Evolutionary conservation across 2,113 vertebrate genomes (phyloP).

Genomic region (Procavia capensis): DNA sequence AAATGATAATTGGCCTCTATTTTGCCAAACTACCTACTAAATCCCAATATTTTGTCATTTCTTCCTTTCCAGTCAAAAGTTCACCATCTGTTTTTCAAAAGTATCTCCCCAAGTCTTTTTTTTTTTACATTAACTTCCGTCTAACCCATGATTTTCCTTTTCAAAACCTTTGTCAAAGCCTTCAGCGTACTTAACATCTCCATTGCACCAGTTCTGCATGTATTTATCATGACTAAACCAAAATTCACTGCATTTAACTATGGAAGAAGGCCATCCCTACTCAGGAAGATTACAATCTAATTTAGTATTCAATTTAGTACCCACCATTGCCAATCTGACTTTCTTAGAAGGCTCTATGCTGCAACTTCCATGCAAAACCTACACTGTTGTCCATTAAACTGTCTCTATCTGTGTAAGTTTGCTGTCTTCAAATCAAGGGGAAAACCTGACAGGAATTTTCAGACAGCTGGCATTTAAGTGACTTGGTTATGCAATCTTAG

Average conservation of each 20-base stretch:
- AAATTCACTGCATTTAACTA: not conserved
- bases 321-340: not conserved
- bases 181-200: not conserved
- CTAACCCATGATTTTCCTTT: conserved; percentile 48
- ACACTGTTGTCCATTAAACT: not conserved
- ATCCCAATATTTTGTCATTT: not conserved
- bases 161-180: conserved; percentile 22
- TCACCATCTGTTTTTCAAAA: conserved; percentile 49
- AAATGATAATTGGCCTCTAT: not conserved
- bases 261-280: not conserved
- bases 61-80: not conserved
- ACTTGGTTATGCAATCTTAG: not conserved
- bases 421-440: not conserved
- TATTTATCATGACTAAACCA: conserved; percentile 2
- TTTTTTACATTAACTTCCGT: conserved; percentile 28
- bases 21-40: not conserved
- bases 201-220: not conserved
- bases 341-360: not conserved
- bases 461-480: conserved; percentile 36
- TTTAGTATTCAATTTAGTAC: not conserved
- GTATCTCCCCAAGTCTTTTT: conserved; percentile 20
- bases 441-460: conserved; percentile 7
- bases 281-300: not conserved
- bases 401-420: not conserved
- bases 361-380: not conserved